These are phyloP conservation scores for Alces alces DNA, from an alignment of 2,113 vertebrate genomes.

Conservation along the genomic window DNA sequence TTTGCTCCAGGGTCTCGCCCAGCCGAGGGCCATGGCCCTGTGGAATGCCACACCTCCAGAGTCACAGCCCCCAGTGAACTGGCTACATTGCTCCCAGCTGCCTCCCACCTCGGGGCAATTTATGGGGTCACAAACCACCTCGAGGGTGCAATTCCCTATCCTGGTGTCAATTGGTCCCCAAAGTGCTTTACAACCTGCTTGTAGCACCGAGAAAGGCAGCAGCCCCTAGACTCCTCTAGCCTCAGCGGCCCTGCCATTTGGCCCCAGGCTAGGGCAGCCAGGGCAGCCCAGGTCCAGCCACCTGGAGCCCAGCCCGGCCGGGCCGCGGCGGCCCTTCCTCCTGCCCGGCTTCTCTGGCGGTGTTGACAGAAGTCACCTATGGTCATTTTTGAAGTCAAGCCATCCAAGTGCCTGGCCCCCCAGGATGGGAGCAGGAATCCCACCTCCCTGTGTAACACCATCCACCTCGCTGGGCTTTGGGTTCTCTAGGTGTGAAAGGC, in stretches of 20 bases:
- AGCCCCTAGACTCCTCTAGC: not conserved
- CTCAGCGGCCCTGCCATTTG: conserved; percentile 54
- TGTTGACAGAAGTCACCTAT: accelerated
- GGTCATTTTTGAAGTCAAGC: not conserved
- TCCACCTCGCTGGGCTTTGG: not conserved
- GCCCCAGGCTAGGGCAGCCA: not conserved
- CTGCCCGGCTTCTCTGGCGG: accelerated
- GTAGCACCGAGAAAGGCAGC: not conserved
- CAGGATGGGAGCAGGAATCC: not conserved
- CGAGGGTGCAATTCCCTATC: conserved; percentile 16
- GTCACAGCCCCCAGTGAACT: not conserved
- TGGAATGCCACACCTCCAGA: not conserved
- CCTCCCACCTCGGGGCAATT: conserved; percentile 31
- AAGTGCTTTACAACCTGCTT: conserved; percentile 51
- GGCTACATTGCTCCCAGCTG: not conserved
- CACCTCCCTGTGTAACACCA: not conserved
- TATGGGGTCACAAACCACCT: conserved; percentile 34
- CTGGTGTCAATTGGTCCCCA: conserved; percentile 40
- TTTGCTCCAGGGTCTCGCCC: not conserved
- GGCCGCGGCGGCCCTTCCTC: accelerated
- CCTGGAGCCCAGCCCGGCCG: not conserved
- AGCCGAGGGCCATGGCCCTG: not conserved
- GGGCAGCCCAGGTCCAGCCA: not conserved
- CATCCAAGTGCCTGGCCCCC: not conserved
- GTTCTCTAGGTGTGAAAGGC: not conserved